Evolutionary conservation across 2,888 invertebrate species (phyloP), one percentile per base, ranked within the genome.

Genomic region (Agriopis marginaria): DNA sequence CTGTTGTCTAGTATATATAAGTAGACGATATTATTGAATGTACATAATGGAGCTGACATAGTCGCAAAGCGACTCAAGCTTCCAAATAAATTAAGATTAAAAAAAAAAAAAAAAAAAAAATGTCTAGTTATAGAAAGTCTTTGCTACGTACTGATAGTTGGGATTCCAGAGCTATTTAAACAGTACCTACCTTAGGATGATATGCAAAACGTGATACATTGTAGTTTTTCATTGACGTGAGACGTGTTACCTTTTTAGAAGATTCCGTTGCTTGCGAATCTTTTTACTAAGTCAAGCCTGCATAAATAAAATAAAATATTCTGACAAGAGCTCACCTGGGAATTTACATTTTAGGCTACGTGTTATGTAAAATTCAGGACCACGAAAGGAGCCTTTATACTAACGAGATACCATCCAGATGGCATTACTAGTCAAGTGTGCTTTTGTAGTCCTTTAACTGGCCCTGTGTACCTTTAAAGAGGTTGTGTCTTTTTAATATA

Each of bases 381-480:
- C 54, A 32, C 58, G 53, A 63, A 70, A 70, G 61, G 32, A 39
- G 51, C 14, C 17, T 54, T 54, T 14, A 54, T 11, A 12, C 47
- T 47, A 51, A 66, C 50, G 42, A 56, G 51, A 45, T 50, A 51
- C 49, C 7, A 66, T 53, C 53, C 56, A 56, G 40, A 51, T 60
- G n/a, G 47, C 51, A 56, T 74, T 66, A 55, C 61, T 59, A 63
- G 49, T 50, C 60, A 58, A 63, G 63, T 56, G 68, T 70, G 47
- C 49, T 62, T 68, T 68, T 54, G 64, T 68, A 55, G 50, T 61
- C 66, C 55, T 50, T 62, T 63, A 65, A 66, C 61, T 64, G 66
- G 65, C 65, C 67, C 58, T 12, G 62, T 60, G 53, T 60, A 68
- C 70, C 68, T 62, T 62, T 53, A 17, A 11, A 44, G 17, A 11